Evolutionary conservation across 1,140 invertebrate genomes (phyloP), one percentile per base, ranked within the genome.

Genomic region (Bathynomus jamesi): DNA sequence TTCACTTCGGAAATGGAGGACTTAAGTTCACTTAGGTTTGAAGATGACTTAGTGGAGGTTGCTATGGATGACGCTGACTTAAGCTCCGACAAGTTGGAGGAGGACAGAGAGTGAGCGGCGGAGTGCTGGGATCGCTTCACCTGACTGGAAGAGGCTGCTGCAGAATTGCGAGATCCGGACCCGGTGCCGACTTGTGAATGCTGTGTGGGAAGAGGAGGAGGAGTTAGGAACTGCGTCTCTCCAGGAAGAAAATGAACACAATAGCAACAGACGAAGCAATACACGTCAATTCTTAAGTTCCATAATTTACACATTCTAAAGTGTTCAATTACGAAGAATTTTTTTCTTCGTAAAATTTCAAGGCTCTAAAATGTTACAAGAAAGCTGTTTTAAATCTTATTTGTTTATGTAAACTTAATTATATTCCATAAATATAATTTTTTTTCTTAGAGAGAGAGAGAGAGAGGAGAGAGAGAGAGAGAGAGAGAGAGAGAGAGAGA

Each of bases 1-100:
- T 89, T 90, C 86, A 91, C 90, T 84, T 91, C 89, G 28, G 88
- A 89, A 81, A 91, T 89, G 78, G 88, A 89, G 79, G 87, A 89
- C 81, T 91, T 89, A 61, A 91, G 84, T 76, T 91, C 89, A 72
- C 85, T 86, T 61, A 91, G 84, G 81, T 90, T 89, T n/a, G 87
- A 88, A 82, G 71, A 73, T 13, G 75, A 76, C 28, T 71, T 68
- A 32, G 70, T 70, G 66, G 69, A 29, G 69, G 67, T 25, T 69
- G 67, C 28, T 64, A 13, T 29, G 25, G 62, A 11, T 13, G 62
- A 27, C 60, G 53, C 46, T 61, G 46, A 2, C 61, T 61, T 69
- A 28, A 61, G 7, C 25, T 61, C 53, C 1, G 40, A 70, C 28
- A 70, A 30, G 65, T 70, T 74, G 21, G 46, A 31, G 28, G 72